phyloP scores from a whole-genome alignment of 2,113 vertebrate genomes.

The Sminthopsis crassicaudata region DNA sequence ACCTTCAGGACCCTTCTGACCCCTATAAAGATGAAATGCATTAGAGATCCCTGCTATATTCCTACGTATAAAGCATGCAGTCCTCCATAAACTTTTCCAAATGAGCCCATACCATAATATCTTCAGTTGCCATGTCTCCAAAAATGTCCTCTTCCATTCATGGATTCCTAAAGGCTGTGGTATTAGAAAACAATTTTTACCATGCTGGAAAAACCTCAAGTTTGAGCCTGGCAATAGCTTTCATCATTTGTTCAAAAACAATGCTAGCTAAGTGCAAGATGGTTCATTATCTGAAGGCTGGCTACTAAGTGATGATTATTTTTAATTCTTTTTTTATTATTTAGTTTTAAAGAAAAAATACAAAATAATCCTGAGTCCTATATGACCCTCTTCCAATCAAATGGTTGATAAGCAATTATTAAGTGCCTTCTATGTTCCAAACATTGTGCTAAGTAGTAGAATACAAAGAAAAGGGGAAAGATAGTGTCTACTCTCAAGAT shows the following conservation, averaged over 20 bases:
- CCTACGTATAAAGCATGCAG: background rate
- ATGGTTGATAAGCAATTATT: background rate
- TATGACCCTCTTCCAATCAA: background rate
- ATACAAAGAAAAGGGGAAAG: background rate
- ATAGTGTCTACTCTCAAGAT: background rate
- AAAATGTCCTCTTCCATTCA: background rate
- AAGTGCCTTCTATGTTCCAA: background rate
- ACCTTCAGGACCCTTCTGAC: background rate
- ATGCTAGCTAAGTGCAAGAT: background rate
- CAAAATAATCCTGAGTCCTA: background rate
- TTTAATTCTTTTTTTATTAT: background rate
- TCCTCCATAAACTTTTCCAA: background rate
- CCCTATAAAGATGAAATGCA: background rate
- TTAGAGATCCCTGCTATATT: background rate
- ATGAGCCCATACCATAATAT: background rate
- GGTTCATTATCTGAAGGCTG: background rate
- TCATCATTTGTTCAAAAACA: background rate
- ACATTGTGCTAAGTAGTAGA: background rate
- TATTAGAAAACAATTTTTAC: background rate
- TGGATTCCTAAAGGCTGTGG: background rate
- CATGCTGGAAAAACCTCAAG: background rate
- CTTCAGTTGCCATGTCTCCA: background rate
- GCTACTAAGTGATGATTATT: background rate
- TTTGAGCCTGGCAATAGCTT: background rate
- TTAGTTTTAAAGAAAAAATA: background rate